phyloP scores from a whole-genome alignment of 2,797 vertebrate genomes.

The Pangasius macronema region DNA sequence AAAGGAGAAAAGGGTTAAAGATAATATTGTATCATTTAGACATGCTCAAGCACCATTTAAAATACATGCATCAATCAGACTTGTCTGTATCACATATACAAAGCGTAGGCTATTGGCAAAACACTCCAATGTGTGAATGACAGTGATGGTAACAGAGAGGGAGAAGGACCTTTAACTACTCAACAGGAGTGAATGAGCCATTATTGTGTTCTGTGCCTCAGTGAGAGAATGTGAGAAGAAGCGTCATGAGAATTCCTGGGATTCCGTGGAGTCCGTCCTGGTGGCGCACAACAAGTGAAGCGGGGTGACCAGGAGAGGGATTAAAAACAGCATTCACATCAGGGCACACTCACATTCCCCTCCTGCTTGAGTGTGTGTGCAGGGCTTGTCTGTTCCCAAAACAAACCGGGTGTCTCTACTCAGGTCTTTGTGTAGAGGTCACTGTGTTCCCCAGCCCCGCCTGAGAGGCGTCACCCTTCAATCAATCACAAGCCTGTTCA shows the following conservation, averaged over 20 bases:
- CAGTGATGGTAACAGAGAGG: slow-evolving; percentile 27
- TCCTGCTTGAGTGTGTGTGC: slow-evolving; percentile 32
- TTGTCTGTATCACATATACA: slow-evolving; percentile 22
- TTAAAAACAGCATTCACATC: slow-evolving; percentile 57
- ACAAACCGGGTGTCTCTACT: slow-evolving; percentile 51
- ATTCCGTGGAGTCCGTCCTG: slow-evolving; percentile 53
- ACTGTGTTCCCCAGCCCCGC: slow-evolving; percentile 39
- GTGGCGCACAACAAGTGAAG: slow-evolving; percentile 55
- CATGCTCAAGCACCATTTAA: slow-evolving; percentile 23
- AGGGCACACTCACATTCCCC: slow-evolving; percentile 51
- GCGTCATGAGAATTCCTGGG: slow-evolving; percentile 54
- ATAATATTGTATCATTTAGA: slow-evolving; percentile 5
- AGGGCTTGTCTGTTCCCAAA: slow-evolving; percentile 45
- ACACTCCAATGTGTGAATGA: slow-evolving; percentile 38
- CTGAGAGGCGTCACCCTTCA: slow-evolving; percentile 48
- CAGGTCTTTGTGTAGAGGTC: slow-evolving; percentile 56
- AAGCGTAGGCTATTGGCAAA: slow-evolving; percentile 35
- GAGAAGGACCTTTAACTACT: slow-evolving; percentile 40
- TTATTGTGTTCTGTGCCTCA: slow-evolving; percentile 49
- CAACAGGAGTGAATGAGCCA: slow-evolving; percentile 42
- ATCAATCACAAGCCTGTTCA: slow-evolving; percentile 49
- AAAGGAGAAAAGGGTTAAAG: not conserved
- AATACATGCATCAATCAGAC: slow-evolving; percentile 19
- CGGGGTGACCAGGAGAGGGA: slow-evolving; percentile 56
- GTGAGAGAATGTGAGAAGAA: slow-evolving; percentile 53